phyloP scores from a whole-genome alignment of 2,888 invertebrate species.

The Drosophila aldrichi region DNA sequence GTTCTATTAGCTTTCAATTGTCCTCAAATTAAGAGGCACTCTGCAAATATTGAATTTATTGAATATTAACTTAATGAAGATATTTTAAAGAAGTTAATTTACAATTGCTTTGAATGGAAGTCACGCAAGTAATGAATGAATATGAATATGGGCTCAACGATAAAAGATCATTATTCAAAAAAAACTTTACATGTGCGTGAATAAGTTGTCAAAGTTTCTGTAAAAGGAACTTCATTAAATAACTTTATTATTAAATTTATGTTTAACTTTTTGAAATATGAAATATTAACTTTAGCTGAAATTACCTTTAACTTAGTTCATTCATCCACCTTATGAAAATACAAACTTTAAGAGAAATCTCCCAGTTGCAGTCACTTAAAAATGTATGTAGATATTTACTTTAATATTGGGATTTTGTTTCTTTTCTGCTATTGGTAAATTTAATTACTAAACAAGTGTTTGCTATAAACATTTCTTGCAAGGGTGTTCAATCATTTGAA shows the following conservation, averaged over 20 bases:
- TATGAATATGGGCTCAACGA: background rate
- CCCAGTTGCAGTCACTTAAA: background rate
- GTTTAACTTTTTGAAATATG: background rate
- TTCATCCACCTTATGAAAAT: too few relatives aligned
- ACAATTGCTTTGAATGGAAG: background rate
- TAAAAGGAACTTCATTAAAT: too few relatives aligned
- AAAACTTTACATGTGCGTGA: background rate
- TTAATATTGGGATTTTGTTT: background rate
- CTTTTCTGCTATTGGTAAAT: background rate
- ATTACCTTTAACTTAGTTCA: too few relatives aligned
- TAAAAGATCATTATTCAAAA: background rate
- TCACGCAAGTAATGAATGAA: background rate
- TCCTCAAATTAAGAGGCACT: background rate
- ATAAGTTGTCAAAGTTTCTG: background rate
- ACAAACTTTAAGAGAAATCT: too few relatives aligned
- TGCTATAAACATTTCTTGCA: too few relatives aligned
- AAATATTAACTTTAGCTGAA: background rate
- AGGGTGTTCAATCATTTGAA: background rate
- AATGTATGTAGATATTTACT: background rate
- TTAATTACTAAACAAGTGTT: background rate
- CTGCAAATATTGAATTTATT: background rate
- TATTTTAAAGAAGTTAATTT: background rate
- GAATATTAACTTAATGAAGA: background rate
- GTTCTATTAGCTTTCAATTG: constrained; percentile 4
- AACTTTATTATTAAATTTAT: too few relatives aligned